Evolutionary conservation across 2,888 invertebrate species (phyloP).

Genomic region (Morinoia aosen): DNA sequence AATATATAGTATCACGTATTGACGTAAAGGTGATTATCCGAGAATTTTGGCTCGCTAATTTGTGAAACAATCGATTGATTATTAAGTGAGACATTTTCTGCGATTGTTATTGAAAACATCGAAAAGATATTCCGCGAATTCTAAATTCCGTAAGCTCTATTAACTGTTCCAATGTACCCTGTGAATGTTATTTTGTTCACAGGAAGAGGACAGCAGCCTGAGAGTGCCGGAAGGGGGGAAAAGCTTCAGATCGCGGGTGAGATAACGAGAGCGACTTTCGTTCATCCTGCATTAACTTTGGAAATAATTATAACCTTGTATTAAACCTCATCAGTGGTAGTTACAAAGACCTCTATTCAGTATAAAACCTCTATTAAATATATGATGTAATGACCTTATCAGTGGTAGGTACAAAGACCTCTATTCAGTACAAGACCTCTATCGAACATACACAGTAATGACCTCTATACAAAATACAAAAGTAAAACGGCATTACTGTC

Average conservation of each 20-base stretch:
- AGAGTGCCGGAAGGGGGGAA: not conserved
- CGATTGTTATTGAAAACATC: not conserved
- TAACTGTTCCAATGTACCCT: not conserved
- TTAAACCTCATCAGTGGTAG: no score
- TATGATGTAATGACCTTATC: no score
- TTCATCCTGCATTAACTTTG: not conserved
- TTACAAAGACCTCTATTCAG: no score
- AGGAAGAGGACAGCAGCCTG: conserved; percentile 13
- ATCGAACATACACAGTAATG: no score
- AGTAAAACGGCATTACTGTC: no score
- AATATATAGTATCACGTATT: not conserved
- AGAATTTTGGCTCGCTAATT: not conserved
- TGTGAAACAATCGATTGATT: not conserved
- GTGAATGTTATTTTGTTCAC: not conserved
- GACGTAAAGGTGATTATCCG: no score
- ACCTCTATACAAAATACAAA: no score
- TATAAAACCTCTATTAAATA: no score
- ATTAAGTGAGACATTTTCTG: not conserved
- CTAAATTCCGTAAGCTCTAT: not conserved
- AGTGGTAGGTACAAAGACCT: no score
- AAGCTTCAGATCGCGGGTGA: not conserved
- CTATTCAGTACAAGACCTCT: no score
- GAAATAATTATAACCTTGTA: not conserved
- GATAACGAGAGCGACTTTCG: not conserved
- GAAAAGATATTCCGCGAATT: not conserved